Evolutionary conservation across 2,888 invertebrate genomes (phyloP), one percentile per base, ranked within the genome.

Genomic region (Platerodrilus igneus): DNA sequence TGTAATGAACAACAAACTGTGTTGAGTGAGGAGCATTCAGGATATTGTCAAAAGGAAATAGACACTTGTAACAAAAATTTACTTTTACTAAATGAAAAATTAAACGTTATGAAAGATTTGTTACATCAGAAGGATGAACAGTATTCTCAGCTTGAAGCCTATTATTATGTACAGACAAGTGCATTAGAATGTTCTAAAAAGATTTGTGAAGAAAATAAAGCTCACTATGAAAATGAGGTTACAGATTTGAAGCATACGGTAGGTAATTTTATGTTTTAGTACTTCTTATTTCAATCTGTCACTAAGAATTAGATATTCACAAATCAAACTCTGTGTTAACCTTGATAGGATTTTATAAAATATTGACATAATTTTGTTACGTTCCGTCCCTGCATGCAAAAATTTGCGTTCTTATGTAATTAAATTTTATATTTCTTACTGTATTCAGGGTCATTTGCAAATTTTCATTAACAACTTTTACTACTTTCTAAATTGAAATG

Each of bases 231-330:
- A 33, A 53, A 60, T 33, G 57, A 63, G 18, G 47, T 60, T 5
- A 37, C 47, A 9, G 58, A 59, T 25, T 42, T 62, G 26, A 58
- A 59, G 41, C 46, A 50, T 33, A 59, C 55, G 11, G 62, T 63
- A 48, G 56, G 56, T 25, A 26, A 23, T 11, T 20, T 25, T 16
- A 9, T 20, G 31, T 26, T 11, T 26, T 40, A 29, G 7, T 8
- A 28, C 19, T 16, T 25, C 19, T 16, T 25, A 37, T 23, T 3
- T 23, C 23, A 14, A 34, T 11, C 21, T 19, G 4, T 4, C 6
- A 25, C 25, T 10, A 10, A 25, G 2, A 25, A 11, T 25, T n/a
- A n/a, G n/a, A n/a, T n/a, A n/a, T n/a, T n/a, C n/a, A n/a, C n/a
- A n/a, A n/a, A n/a, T n/a, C n/a, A n/a, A n/a, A n/a, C n/a, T n/a